Percentiles rank a stretch among this genome's conserved stretches.
These are phyloP conservation scores for Alviniconcha marisindica DNA, from an alignment of 1,140 invertebrate species.

Conservation along the genomic window DNA sequence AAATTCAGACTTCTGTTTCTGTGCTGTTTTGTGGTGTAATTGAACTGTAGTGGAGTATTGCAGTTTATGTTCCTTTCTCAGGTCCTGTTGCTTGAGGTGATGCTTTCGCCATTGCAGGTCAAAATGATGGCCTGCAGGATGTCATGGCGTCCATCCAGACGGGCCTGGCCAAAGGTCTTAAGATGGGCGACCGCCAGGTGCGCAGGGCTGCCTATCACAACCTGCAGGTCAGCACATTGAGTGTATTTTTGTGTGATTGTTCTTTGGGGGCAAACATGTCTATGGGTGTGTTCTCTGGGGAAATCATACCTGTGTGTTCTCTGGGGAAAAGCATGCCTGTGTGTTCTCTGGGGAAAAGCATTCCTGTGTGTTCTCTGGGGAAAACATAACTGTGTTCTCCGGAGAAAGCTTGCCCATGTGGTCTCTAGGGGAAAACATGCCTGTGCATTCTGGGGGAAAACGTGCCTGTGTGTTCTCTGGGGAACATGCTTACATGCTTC, in stretches of 20 bases:
- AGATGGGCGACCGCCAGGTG: slow-evolving; percentile 50
- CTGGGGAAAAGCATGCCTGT: not conserved
- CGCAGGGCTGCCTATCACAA: slow-evolving; percentile 50
- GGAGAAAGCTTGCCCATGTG: not conserved
- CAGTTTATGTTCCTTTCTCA: too few species aligned
- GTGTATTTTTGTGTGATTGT: not conserved
- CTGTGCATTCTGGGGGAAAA: too few species aligned
- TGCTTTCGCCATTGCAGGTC: too few species aligned
- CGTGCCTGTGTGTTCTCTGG: too few species aligned
- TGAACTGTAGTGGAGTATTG: too few species aligned
- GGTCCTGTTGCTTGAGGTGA: too few species aligned
- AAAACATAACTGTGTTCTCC: not conserved
- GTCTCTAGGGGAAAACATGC: too few species aligned
- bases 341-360: not conserved
- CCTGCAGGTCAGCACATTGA: slow-evolving; percentile 55
- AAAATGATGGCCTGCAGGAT: slow-evolving; percentile 47
- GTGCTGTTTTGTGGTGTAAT: too few species aligned
- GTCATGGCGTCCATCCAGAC: slow-evolving; percentile 61
- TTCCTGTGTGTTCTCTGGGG: not conserved
- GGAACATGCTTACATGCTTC: too few species aligned
- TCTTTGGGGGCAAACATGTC: not conserved
- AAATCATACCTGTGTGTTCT: not conserved
- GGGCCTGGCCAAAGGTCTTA: slow-evolving; percentile 54
- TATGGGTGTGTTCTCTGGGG: not conserved
- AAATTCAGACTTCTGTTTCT: too few species aligned